Evolutionary conservation across 2,888 invertebrate genomes (phyloP), one percentile per base, ranked within the genome.

Genomic region (Esperia sulphurella): DNA sequence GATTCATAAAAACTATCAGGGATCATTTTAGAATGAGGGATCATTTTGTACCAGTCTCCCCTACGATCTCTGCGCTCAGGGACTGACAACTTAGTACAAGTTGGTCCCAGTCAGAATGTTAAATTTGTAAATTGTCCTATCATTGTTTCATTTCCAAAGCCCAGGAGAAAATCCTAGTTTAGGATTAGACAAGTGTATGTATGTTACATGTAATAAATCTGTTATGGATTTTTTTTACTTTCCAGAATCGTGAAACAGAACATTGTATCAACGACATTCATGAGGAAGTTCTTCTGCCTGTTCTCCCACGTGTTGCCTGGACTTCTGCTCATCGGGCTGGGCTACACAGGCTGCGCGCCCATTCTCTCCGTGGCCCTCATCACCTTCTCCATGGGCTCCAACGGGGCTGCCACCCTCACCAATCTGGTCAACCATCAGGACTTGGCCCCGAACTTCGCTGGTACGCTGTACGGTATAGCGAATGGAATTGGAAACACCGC

Each of bases 381-480:
- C 63, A 92, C 93, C 0, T 80, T 93, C 57, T 93, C 94, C 0
- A 83, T 94, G 74, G 94, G 94, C 0, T 91, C 93, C 12, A 92
- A 92, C 55, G 92, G 92, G 0, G 92, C 92, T 1, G 92, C 92
- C 0, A 92, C 92, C 0, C 76, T 92, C 10, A 91, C 92, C 2
- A 92, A 92, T 66, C 72, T 92, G 55, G 91, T 92, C 54, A 92
- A 92, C 59, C 89, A 93, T 37, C 95, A 95, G 69, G 95, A 95
- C 75, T 77, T 95, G 52, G 94, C 95, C 0, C 95, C 95, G 0
- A 95, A 95, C 75, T 95, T 91, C 66, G 95, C 95, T 0, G 95
- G 94, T 1, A 93, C 94, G 0, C 65, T 95, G 30, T 95, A 95
- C 53, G 95, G 95, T 0, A 93, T 95, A 1, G 94, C 94, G 39